These are phyloP conservation scores for Clarias pachynema DNA, from an alignment of 2,797 vertebrate genomes.

Conservation along the genomic window DNA sequence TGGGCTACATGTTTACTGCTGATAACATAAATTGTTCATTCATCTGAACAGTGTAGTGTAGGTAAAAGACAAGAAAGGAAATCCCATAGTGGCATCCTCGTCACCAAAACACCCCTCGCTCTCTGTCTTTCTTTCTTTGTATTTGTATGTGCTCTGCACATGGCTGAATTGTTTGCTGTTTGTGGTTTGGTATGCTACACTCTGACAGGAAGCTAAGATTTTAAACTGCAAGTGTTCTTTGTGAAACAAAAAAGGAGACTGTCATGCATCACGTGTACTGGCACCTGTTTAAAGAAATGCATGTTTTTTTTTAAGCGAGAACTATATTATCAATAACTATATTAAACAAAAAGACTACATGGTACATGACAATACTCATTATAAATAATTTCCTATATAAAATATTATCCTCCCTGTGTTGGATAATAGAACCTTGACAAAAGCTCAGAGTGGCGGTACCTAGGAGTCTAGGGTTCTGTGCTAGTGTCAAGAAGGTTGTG, in stretches of 20 bases:
- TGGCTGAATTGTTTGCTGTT: constrained; percentile 49
- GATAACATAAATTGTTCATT: constrained; percentile 2
- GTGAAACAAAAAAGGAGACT: constrained; percentile 53
- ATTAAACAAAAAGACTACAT: neutral
- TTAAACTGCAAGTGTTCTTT: constrained; percentile 58
- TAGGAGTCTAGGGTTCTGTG: neutral
- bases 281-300: constrained; percentile 52
- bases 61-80: constrained; percentile 31
- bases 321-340: neutral
- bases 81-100: constrained; percentile 18
- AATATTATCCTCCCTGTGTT: too few species aligned
- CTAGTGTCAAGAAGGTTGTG: neutral
- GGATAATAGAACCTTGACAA: neutral
- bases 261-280: constrained; percentile 65
- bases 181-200: constrained; percentile 39
- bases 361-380: neutral
- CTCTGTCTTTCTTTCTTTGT: neutral
- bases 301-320: constrained; percentile 31
- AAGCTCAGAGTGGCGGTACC: neutral
- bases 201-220: constrained; percentile 69
- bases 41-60: neutral
- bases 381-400: too few species aligned
- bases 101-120: neutral
- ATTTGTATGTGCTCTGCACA: constrained; percentile 22
- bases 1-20: neutral